phyloP scores from a whole-genome alignment of 2,888 invertebrate genomes.

The Chloroclysta siterata region DNA sequence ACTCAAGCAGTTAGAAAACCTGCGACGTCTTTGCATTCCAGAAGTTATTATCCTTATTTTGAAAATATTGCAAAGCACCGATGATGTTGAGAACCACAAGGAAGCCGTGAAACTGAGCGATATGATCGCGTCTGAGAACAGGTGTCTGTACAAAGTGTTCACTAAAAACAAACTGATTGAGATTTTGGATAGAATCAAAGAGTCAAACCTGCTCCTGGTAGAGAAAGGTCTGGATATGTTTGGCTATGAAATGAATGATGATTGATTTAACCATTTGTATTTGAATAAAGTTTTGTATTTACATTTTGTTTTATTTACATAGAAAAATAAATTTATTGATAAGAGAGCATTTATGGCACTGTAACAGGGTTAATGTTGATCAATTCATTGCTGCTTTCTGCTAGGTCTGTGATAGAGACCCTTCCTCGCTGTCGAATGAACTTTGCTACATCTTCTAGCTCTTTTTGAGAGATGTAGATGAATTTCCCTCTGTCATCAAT shows the following conservation, averaged over 20 bases:
- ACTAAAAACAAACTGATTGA: constrained; percentile 91
- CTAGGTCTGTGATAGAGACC: constrained; percentile 96
- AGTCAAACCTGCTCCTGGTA: constrained; percentile 90
- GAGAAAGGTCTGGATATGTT: constrained; percentile 93
- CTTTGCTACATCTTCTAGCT: constrained; percentile 96
- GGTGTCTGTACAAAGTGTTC: constrained; percentile 92
- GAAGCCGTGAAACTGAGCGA: constrained; percentile 89
- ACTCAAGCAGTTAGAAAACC: constrained; percentile 88
- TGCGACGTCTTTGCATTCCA: constrained; percentile 93
- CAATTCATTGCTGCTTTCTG: constrained; percentile 96
- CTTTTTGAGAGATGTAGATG: constrained; percentile 96
- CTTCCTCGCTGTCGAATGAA: constrained; percentile 97
- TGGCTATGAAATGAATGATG: constrained; percentile 86
- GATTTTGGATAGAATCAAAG: constrained; percentile 90
- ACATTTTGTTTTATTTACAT: constrained; percentile 50
- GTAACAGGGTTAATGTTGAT: constrained; percentile 91
- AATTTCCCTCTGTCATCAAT: constrained; percentile 99
- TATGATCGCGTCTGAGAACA: constrained; percentile 91
- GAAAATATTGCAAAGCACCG: constrained; percentile 90
- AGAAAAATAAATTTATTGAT: constrained; percentile 37
- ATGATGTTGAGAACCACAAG: constrained; percentile 90
- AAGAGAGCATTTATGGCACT: constrained; percentile 49
- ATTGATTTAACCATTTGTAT: constrained; percentile 45
- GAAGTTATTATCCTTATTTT: constrained; percentile 91
- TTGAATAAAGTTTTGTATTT: constrained; percentile 65